Evolutionary conservation across 2,888 invertebrate species (phyloP).

Genomic region (Asteroscopus sphinx): DNA sequence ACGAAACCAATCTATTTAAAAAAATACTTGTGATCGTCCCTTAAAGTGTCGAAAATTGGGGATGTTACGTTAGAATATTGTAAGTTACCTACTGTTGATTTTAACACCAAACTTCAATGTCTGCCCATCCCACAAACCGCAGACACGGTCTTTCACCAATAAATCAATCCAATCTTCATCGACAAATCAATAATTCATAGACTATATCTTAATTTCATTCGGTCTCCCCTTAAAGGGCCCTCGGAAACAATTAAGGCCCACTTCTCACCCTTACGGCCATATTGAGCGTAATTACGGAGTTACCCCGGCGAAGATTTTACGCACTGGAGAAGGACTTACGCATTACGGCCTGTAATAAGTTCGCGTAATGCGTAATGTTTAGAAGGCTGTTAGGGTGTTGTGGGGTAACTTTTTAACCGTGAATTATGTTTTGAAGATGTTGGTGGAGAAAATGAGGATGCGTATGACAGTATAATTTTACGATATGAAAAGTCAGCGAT

Average conservation of each 20-base stretch:
- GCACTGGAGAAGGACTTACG: conserved; percentile 72
- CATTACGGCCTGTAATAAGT: conserved; percentile 72
- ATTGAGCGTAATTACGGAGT: conserved; percentile 82
- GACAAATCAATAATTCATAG: conserved; percentile 75
- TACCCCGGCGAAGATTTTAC: conserved; percentile 83
- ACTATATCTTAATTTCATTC: conserved; percentile 72
- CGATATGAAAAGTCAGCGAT: neutral
- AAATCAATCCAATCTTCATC: conserved; percentile 63
- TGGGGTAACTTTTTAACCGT: conserved; percentile 44
- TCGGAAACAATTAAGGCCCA: conserved; percentile 80
- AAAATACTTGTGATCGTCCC: too few relatives aligned
- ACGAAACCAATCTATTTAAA: too few relatives aligned
- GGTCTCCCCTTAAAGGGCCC: conserved; percentile 60
- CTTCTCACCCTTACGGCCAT: conserved; percentile 63
- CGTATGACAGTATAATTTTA: conserved; percentile 17
- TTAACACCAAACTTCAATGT: conserved; percentile 9
- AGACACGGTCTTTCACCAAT: conserved; percentile 35
- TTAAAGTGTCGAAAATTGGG: too few relatives aligned
- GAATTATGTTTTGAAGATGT: conserved; percentile 14
- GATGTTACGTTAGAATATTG: too few relatives aligned
- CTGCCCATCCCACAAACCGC: conserved; percentile 4
- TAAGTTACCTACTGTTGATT: too few relatives aligned
- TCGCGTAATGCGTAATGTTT: conserved; percentile 62
- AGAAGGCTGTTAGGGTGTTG: conserved; percentile 36
- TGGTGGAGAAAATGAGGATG: conserved; percentile 28